phyloP scores from a whole-genome alignment of 2,113 vertebrate species.

The Microtus pennsylvanicus region DNA sequence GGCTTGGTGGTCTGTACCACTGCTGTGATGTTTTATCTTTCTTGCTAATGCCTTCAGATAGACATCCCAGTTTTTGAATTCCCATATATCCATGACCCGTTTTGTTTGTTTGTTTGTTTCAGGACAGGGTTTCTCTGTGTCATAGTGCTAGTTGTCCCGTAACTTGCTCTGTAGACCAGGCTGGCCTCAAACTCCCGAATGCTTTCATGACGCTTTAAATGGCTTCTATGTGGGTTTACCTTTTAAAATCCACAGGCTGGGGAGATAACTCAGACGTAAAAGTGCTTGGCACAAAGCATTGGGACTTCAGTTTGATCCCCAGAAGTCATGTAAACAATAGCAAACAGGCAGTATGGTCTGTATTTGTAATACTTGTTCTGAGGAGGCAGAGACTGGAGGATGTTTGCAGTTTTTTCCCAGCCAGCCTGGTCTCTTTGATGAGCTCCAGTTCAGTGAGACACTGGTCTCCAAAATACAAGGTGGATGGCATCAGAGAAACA shows the following conservation, averaged over 20 bases:
- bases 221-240: neutral
- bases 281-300: no score
- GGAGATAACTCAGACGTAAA: neutral
- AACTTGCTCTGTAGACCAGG: no score
- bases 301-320: neutral
- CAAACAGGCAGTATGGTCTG: neutral
- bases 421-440: neutral
- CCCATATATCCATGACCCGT: neutral
- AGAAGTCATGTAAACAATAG: neutral
- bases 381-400: neutral
- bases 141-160: no score
- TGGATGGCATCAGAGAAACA: no score
- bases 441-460: neutral
- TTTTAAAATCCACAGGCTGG: neutral
- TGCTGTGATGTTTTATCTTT: conserved; percentile 54
- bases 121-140: no score
- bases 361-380: neutral
- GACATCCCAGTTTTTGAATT: conserved; percentile 21
- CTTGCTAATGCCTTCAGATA: neutral
- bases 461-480: neutral
- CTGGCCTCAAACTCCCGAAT: no score
- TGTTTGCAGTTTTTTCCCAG: neutral
- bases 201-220: neutral
- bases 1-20: neutral
- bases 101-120: no score